phyloP scores from a whole-genome alignment of 2,113 vertebrate genomes.

The Xenopus borealis region DNA sequence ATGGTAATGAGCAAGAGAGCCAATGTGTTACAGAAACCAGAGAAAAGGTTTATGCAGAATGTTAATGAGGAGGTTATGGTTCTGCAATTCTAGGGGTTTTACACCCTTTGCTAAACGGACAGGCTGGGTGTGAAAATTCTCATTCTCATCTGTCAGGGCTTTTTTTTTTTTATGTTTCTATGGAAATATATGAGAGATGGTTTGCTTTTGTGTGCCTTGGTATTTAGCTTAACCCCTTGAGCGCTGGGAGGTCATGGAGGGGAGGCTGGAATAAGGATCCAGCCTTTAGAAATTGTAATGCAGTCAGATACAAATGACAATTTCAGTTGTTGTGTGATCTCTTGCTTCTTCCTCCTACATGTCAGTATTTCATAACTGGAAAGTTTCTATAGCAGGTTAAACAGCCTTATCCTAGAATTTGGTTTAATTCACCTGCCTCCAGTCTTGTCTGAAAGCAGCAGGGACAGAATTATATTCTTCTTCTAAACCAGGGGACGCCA shows the following conservation, averaged over 20 bases:
- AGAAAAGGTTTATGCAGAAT: neutral
- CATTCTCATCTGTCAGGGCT: conserved; percentile 9
- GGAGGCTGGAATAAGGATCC: neutral
- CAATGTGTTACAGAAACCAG: neutral
- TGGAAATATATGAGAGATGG: conserved; percentile 36
- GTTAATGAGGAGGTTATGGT: conserved; percentile 1
- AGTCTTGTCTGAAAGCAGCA: no score
- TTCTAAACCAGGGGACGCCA: no score
- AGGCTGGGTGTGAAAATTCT: conserved; percentile 10
- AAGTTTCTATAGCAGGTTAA: no score
- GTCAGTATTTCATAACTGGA: no score
- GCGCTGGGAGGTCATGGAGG: neutral
- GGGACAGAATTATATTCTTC: no score
- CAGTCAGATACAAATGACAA: neutral
- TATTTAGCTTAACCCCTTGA: conserved; percentile 17
- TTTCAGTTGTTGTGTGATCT: no score
- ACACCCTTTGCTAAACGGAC: neutral
- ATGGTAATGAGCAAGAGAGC: no score
- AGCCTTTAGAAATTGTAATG: neutral
- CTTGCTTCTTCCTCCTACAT: no score
- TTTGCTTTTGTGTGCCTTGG: conserved; percentile 12
- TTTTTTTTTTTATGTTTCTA: conserved; percentile 27
- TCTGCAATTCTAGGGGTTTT: conserved; percentile 6
- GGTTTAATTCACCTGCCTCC: no score
- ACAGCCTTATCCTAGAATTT: no score